phyloP scores from a whole-genome alignment of 2,797 vertebrate species.

The Typhlichthys eigenmanni region DNA sequence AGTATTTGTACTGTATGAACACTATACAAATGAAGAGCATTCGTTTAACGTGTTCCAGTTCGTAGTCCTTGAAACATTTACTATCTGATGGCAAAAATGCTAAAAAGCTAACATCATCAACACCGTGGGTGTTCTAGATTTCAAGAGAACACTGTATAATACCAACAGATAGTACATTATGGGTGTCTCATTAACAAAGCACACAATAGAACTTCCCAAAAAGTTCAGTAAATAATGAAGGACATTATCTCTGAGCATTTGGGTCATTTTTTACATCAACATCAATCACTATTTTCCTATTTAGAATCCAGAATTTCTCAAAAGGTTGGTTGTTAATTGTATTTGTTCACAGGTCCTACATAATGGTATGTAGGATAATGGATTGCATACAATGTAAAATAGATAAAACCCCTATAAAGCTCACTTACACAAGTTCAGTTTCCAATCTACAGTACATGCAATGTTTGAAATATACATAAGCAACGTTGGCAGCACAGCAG shows the following conservation, averaged over 20 bases:
- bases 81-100: conserved; percentile 24
- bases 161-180: not conserved
- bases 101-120: conserved; percentile 16
- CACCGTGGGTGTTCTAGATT: conserved; percentile 20
- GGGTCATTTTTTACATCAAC: conserved; percentile 18
- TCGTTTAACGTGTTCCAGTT: conserved; percentile 25
- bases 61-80: conserved; percentile 32
- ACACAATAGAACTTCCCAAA: too few species aligned
- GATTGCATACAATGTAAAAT: too few species aligned
- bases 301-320: conserved; percentile 30
- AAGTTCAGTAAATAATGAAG: too few species aligned
- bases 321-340: not conserved
- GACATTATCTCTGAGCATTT: too few species aligned
- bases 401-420: not conserved
- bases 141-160: conserved; percentile 22
- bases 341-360: not conserved
- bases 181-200: too few species aligned
- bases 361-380: not conserved
- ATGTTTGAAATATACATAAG: conserved; percentile 4
- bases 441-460: conserved; percentile 12
- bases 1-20: conserved; percentile 27
- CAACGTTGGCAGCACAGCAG: conserved; percentile 17
- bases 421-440: conserved; percentile 5
- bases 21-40: conserved; percentile 1
- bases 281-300: conserved; percentile 37